Evolutionary conservation across 2,888 invertebrate species (phyloP), one percentile per base, ranked within the genome.

Genomic region (Leptinotarsa juncta): DNA sequence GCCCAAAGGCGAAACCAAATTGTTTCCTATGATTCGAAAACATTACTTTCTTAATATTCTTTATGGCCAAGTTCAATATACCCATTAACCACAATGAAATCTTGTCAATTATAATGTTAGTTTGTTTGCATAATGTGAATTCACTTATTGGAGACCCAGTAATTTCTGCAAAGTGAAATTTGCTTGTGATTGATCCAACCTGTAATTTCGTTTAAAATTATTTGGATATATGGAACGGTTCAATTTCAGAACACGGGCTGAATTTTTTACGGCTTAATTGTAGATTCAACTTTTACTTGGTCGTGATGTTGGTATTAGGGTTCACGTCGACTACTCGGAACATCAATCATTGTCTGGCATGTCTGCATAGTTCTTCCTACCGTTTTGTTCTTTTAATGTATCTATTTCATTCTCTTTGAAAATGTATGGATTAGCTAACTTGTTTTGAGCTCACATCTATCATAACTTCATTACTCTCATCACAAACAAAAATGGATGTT

Each of bases 51-150:
- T 60, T 69, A 69, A 69, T 69, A 57, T 69, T 48, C 57, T 69
- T 48, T 42, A 32, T 23, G 70, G 72, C 72, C 72, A 74, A 77
- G 77, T 77, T 77, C 77, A 74, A 74, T 69, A 77, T 70, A 72
- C 70, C 74, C 70, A 77, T 77, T 74, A 74, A 62, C 65, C 69
- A 66, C 70, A 70, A 70, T 60, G 55, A 69, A 66, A 76, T 50
- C 71, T 68, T 62, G 69, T 51, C 70, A 70, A 72, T 72, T 67
- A 75, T 55, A 67, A 57, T 71, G 68, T 69, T 76, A 53, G 18
- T 55, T 48, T 48, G 69, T 76, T 71, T 76, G 66, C 70, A 68
- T 72, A 76, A 71, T 71, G 65, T 51, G 15, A 60, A 60, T 60
- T 32, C n/a, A n/a, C 42, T 62, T n/a, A 48, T 10, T 57, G 57